phyloP scores from a whole-genome alignment of 1,140 invertebrate genomes.

The Hyposmocoma kahamanoa region DNA sequence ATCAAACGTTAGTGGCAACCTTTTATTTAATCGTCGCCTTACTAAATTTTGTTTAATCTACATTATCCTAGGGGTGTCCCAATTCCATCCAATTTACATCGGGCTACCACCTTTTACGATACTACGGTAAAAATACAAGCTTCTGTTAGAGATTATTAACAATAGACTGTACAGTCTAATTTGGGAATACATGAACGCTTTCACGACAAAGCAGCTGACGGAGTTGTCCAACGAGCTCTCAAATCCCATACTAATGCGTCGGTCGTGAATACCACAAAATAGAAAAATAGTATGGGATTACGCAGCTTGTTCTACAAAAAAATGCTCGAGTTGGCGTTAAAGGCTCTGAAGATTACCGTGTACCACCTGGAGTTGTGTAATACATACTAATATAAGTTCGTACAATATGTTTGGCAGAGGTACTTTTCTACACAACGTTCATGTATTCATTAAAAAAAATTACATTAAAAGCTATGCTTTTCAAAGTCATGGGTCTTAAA shows the following conservation, averaged over 20 bases:
- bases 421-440: too few species aligned
- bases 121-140: constrained; percentile 15
- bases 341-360: too few species aligned
- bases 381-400: too few species aligned
- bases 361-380: too few species aligned
- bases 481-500: constrained; percentile 7
- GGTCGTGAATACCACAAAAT: neutral
- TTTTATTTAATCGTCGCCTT: constrained; percentile 19
- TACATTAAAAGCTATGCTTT: constrained; percentile 14
- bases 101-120: neutral
- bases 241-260: neutral
- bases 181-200: neutral
- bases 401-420: too few species aligned
- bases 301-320: neutral
- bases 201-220: neutral
- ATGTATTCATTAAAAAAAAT: neutral
- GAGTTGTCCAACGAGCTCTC: neutral
- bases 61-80: neutral
- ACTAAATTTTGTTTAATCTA: constrained; percentile 15
- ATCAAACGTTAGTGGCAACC: constrained; percentile 12
- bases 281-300: neutral
- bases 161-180: constrained; percentile 10
- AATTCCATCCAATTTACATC: neutral
- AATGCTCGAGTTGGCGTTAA: too few species aligned
- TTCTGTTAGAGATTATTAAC: constrained; percentile 15